Conservation (phyloP, 2,888 invertebrate genomes). For the Polymixis flavicincta region DNA sequence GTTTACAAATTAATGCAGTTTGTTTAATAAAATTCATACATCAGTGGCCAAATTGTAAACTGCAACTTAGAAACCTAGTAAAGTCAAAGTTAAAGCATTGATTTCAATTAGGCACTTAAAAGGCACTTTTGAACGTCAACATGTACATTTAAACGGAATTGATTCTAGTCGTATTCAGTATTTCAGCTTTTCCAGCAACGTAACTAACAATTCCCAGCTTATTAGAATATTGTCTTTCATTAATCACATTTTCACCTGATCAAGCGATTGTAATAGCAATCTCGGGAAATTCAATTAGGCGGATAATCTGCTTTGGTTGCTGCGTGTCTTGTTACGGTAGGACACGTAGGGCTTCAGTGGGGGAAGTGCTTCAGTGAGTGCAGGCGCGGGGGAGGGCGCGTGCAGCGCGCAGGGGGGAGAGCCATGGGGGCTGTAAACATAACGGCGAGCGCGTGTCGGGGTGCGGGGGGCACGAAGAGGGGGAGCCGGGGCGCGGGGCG, state of each 20-base stretch:
- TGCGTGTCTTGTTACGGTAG: slow-evolving; percentile 83
- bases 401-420: slow-evolving; percentile 18
- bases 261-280: slow-evolving; percentile 85
- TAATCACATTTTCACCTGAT: slow-evolving; percentile 76
- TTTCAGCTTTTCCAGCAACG: background rate
- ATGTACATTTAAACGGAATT: too few relatives aligned
- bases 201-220: slow-evolving; percentile 11
- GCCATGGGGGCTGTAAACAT: slow-evolving; percentile 72
- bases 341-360: slow-evolving; percentile 84
- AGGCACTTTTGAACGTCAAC: too few relatives aligned
- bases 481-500: slow-evolving; percentile 63
- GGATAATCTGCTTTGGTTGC: slow-evolving; percentile 87
- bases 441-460: slow-evolving; percentile 84
- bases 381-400: slow-evolving; percentile 44
- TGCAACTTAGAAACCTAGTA: background rate
- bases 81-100: too few relatives aligned
- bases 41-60: background rate
- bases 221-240: slow-evolving; percentile 26
- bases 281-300: slow-evolving; percentile 88
- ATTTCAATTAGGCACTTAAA: too few relatives aligned
- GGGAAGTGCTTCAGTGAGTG: slow-evolving; percentile 84
- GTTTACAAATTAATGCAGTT: background rate
- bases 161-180: too few relatives aligned
- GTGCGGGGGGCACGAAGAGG: slow-evolving; percentile 66
- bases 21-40: background rate